phyloP scores from a whole-genome alignment of 2,797 vertebrate genomes.

The Apogon hyalosoma region DNA sequence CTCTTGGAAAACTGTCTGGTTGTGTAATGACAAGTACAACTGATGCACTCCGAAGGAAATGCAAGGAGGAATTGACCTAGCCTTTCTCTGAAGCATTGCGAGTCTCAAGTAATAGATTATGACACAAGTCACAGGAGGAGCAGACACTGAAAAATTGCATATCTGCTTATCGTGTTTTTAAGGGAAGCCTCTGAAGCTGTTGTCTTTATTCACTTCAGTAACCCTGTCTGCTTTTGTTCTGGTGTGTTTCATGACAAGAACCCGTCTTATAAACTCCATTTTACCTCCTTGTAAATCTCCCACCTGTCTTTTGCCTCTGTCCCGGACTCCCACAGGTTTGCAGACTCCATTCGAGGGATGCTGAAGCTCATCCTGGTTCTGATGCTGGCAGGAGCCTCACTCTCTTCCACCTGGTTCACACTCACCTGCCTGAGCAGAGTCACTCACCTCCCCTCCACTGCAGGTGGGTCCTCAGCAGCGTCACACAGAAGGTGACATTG shows the following conservation, averaged over 20 bases:
- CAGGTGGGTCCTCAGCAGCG: slow-evolving; percentile 83
- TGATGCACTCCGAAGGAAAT: slow-evolving; percentile 49
- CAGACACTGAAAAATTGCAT: slow-evolving; percentile 35
- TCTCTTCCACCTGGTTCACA: slow-evolving; percentile 96
- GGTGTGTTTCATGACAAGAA: not conserved
- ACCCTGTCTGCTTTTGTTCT: slow-evolving; percentile 7
- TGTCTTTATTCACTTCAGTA: slow-evolving; percentile 21
- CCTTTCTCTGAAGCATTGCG: slow-evolving; percentile 34
- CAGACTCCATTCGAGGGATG: slow-evolving; percentile 97
- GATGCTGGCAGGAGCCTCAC: slow-evolving; percentile 93
- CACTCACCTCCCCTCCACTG: slow-evolving; percentile 95
- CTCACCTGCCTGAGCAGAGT: slow-evolving; percentile 92
- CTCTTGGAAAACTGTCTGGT: slow-evolving; percentile 38
- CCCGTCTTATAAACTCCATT: not conserved
- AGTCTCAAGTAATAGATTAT: slow-evolving; percentile 58
- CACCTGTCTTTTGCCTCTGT: accelerated
- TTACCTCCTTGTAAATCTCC: not conserved
- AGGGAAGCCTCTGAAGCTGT: slow-evolving; percentile 25
- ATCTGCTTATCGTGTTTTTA: slow-evolving; percentile 24
- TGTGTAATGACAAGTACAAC: slow-evolving; percentile 60
- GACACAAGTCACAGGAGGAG: slow-evolving; percentile 53
- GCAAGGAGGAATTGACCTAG: slow-evolving; percentile 51
- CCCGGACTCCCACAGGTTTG: slow-evolving; percentile 86
- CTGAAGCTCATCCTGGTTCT: slow-evolving; percentile 96
- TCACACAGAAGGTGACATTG: slow-evolving; percentile 31